Evolutionary conservation across 2,888 invertebrate genomes (phyloP).

Genomic region (Siphonodentalium dalli): DNA sequence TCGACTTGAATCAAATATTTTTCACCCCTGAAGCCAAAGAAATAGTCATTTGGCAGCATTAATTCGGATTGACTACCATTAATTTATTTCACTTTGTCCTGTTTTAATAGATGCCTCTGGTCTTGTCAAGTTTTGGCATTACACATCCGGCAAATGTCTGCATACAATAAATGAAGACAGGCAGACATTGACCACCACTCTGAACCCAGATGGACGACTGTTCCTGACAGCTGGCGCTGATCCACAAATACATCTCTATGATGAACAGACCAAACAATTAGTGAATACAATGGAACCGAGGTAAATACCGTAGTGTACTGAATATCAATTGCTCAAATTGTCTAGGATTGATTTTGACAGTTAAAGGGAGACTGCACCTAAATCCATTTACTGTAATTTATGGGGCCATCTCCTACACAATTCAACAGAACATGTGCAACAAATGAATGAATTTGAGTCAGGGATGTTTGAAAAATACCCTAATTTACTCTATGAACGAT

Average conservation of each 20-base stretch:
- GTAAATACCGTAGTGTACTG: slow-evolving; percentile 32
- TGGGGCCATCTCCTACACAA: no score
- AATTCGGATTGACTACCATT: neutral
- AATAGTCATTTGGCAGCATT: neutral
- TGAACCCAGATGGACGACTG: slow-evolving; percentile 47
- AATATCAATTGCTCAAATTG: no score
- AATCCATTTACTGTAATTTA: no score
- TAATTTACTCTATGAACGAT: no score
- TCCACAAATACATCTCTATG: slow-evolving; percentile 57
- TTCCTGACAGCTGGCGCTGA: slow-evolving; percentile 59
- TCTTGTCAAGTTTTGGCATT: slow-evolving; percentile 62
- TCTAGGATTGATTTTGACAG: no score
- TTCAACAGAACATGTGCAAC: no score
- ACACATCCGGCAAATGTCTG: slow-evolving; percentile 54
- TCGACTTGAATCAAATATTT: no score
- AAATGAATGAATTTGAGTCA: no score
- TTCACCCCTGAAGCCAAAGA: no score
- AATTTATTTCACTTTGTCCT: neutral
- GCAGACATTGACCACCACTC: slow-evolving; percentile 52
- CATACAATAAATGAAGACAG: slow-evolving; percentile 52
- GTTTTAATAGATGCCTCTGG: slow-evolving; percentile 61
- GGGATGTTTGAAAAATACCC: no score
- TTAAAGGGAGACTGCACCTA: no score
- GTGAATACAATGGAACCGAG: slow-evolving; percentile 57
- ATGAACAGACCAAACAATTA: slow-evolving; percentile 53